A percentile compares a stretch with the other conserved stretches of the same genome.
phyloP scores from a whole-genome alignment of 1,140 invertebrate genomes.

The Drosophila lini region DNA sequence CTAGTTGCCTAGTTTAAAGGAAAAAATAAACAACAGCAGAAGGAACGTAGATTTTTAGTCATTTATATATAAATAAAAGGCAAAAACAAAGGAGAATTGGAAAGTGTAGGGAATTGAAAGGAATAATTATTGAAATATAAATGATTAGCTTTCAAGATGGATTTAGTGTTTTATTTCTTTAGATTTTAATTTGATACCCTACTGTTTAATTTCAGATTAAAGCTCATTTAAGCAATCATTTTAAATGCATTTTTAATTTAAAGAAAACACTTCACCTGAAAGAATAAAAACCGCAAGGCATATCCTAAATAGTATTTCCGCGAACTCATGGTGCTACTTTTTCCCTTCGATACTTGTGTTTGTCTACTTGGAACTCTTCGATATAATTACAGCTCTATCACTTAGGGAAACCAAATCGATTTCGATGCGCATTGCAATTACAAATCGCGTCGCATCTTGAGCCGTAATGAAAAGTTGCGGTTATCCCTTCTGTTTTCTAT shows the following conservation, averaged over 20 bases:
- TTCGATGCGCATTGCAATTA: constrained; percentile 34
- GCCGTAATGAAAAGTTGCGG: constrained; percentile 50
- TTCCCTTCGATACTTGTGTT: background rate
- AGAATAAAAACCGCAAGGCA: background rate
- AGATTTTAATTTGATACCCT: background rate
- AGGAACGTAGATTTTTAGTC: too few species aligned
- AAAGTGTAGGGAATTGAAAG: background rate
- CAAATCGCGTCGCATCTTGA: constrained; percentile 25
- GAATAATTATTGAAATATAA: too few species aligned
- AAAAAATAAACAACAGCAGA: too few species aligned
- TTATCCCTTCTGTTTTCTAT: constrained; percentile 17
- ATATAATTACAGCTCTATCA: constrained; percentile 9
- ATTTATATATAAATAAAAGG: background rate
- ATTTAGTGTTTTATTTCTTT: background rate
- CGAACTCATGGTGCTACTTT: background rate
- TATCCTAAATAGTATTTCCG: background rate
- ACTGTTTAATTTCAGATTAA: too few species aligned
- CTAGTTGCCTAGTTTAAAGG: background rate
- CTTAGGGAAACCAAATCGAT: constrained; percentile 20
- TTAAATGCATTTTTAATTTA: background rate
- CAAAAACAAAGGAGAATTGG: background rate
- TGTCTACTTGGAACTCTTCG: background rate
- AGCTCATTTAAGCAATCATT: too few species aligned
- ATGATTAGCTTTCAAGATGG: too few species aligned
- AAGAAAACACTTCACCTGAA: background rate